phyloP scores from a whole-genome alignment of 53 echinoderm and acorn worm genomes.

The Stichopus horrens region DNA sequence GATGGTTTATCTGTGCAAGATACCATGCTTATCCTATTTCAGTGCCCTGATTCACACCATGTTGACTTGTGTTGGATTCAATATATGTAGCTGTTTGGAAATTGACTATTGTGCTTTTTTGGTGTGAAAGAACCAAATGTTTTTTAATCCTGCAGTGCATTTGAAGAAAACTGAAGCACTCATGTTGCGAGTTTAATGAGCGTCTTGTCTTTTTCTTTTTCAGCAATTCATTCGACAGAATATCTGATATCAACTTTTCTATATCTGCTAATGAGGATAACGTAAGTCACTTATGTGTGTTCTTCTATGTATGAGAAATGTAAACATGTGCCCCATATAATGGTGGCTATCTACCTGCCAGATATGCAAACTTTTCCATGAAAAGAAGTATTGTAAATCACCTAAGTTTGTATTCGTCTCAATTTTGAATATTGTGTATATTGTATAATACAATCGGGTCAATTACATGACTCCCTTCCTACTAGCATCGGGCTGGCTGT shows the following conservation, averaged over 20 bases:
- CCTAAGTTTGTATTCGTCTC: neutral
- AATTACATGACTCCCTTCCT: neutral
- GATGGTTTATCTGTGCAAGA: too few species aligned
- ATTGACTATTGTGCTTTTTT: too few species aligned
- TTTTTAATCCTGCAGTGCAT: too few species aligned
- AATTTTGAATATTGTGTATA: neutral
- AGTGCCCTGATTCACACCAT: too few species aligned
- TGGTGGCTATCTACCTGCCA: too few species aligned
- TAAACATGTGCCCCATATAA: neutral
- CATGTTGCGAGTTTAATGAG: too few species aligned
- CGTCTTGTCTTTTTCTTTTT: constrained; percentile 4
- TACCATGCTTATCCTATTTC: too few species aligned
- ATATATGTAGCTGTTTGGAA: too few species aligned
- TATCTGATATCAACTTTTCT: constrained; percentile 97
- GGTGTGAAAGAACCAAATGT: too few species aligned
- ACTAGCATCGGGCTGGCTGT: too few species aligned
- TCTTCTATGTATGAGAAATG: neutral
- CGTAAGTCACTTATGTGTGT: constrained; percentile 68
- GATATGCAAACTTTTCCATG: neutral
- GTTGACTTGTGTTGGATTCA: too few species aligned
- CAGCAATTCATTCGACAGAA: constrained; percentile 97
- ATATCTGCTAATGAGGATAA: constrained; percentile 99
- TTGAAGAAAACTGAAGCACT: too few species aligned
- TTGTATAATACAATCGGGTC: neutral
- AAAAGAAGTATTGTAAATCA: neutral